Conservation (phyloP, 2,113 vertebrate genomes). For the Aptenodytes forsteri region DNA sequence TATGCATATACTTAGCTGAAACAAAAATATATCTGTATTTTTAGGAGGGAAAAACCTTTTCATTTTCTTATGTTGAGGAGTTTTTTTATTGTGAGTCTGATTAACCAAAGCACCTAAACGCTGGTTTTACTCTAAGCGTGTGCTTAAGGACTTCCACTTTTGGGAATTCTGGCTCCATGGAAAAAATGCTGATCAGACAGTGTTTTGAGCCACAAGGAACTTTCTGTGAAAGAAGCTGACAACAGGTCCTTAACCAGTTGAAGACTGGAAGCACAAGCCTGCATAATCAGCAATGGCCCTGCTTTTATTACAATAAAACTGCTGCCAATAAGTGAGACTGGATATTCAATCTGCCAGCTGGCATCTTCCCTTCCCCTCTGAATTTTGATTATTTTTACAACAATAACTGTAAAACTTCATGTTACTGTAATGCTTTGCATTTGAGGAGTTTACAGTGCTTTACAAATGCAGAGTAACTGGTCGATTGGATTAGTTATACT, state of each 20-base stretch:
- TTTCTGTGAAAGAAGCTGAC: constrained; percentile 50
- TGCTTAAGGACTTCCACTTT: constrained; percentile 14
- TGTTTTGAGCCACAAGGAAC: constrained; percentile 29
- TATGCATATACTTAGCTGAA: not conserved
- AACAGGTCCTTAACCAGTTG: constrained; percentile 57
- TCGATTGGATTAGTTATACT: not conserved
- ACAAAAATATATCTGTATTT: not conserved
- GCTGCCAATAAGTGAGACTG: constrained; percentile 16
- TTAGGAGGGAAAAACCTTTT: not conserved
- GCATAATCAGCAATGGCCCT: constrained; percentile 4
- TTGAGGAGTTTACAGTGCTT: not conserved
- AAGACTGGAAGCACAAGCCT: constrained; percentile 19
- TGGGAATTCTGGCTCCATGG: not conserved
- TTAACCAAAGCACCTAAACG: not conserved
- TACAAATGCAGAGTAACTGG: not conserved
- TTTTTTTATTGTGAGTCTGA: not conserved
- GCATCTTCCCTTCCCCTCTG: constrained; percentile 4
- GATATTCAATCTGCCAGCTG: constrained; percentile 34
- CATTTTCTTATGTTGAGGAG: not conserved
- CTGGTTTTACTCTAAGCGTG: not conserved
- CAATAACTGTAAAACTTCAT: constrained; percentile 9
- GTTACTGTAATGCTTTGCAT: not conserved
- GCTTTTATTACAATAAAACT: not conserved
- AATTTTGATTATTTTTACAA: constrained; percentile 46
- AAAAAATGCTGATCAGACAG: constrained; percentile 35